Evolutionary conservation across 2,888 invertebrate species (phyloP), one percentile per base, ranked within the genome.

Genomic region (Lithophane socia): DNA sequence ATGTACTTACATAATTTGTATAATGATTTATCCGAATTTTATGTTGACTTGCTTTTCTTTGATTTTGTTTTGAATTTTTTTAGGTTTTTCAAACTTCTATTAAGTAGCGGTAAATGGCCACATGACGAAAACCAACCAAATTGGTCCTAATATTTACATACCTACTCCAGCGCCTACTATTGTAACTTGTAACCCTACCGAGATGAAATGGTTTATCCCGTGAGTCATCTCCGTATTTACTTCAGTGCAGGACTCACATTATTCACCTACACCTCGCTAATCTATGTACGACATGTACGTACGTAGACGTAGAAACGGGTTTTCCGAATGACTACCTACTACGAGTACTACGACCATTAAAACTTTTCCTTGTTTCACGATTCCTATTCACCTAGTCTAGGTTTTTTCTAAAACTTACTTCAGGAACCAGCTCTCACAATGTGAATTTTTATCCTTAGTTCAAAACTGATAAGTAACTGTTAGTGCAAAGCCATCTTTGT

Each of bases 291-390:
- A 29, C 29, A 29, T 29, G 42, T 42, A 37, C 37, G 37, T 37
- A 37, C 37, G 37, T 18, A 24, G 5, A 58, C 44, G 21, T 82
- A 58, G 24, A 13, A 37, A 29, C 52, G 58, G 79, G 47, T 42
- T 80, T 80, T 29, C 77, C 68, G 47, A n/a, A 18, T 29, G 79
- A 58, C 77, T 16, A 16, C 37, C 37, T 37, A 37, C 4, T 29
- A 4, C 52, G 56, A 61, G 66, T 29, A 29, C 1, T 54, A 4
- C 7, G 9, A 18, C 13, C 52, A 0, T 52, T 13, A 9, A n/a
- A 0, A 47, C 10, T 74, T 80, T 76, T 69, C 79, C 83, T 79
- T 54, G 64, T 82, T 13, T 16, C 5, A 52, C 64, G 44, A 37
- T 18, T 29, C 49, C 21, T 49, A 29, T 56, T 54, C 4, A 8